Evolutionary conservation across 2,888 invertebrate species (phyloP), one percentile per base, ranked within the genome.

Genomic region (Galerucella calmariensis): DNA sequence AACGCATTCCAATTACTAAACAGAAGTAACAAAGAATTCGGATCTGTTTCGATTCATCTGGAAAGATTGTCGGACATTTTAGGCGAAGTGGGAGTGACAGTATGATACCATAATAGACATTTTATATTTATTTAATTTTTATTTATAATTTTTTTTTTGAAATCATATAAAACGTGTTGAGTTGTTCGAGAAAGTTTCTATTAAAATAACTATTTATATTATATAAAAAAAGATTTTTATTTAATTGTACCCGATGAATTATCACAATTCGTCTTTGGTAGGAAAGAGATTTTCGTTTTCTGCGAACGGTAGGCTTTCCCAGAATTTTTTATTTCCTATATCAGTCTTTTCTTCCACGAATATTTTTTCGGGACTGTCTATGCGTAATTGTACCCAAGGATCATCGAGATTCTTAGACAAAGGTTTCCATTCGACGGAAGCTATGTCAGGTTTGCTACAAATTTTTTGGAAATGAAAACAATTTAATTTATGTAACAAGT

Each of bases 11-110:
- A 94, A 83, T 90, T 96, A 79, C 94, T 92, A 84, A 94, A 90
- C 83, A 92, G 90, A 85, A 91, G 90, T 59, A 87, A 88, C 51
- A 87, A 89, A 46, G 88, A 91, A 35, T 86, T 89, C 44, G 88
- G 89, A 88, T 89, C 90, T 63, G 90, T 94, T 82, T 91, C 90
- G 80, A 90, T 90, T 73, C 92, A 94, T 82, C 90, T 97, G 79
- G 93, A 94, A 85, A 92, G 94, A 80, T 90, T 98, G 61, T 94
- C 95, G 2, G 94, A 95, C 82, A 96, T 97, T 81, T 89, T 97
- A 73, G 94, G 95, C 0, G 94, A 95, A 84, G 92, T 94, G 58
- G 95, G 95, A 8, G 92, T 95, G 78, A 94, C 94, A 78, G 94
- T 95, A 68, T 94, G 90, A 76, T 56, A 48, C 62, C 44, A 2